Base-by-base conservation (phyloP, 2,888 invertebrate species). In the Rhaphigaster nebulosa region DNA sequence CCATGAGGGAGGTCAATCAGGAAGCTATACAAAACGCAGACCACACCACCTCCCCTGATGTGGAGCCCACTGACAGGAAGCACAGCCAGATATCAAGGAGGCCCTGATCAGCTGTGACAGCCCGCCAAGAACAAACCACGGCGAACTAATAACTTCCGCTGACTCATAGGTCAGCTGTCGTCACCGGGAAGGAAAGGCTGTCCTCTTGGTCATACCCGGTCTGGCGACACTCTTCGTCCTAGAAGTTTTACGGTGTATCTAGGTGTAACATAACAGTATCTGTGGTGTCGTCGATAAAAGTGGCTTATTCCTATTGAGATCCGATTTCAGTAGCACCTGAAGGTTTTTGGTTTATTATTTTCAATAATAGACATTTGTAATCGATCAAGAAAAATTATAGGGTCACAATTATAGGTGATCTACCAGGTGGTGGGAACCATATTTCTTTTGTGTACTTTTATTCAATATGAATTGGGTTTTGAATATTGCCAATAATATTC, bases 121-220 rank as follows among this genome's bases (percentile, higher is more conserved):
- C 38, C 38, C 76, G 41, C 38, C 76, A 34, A 38, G 41, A n/a
- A 84, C 45, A 45, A 84, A 84, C 70, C 80, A 45, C 41, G 29
- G 3, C 41, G 15, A n/a, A 84, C 45, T 84, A 84, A 84, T 84
- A 84, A 84, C 80, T 84, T 84, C 80, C 80, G 80, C 80, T 84
- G 80, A 84, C 80, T 84, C 80, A 84, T 45, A 84, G 80, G 80
- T 84, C 80, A 84, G 70, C 70, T 70, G 70, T 70, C 70, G 70
- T 34, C 70, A 34, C 34, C 23, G 1, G 34, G 60, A 29, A 60
- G 60, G 60, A 12, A n/a, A 23, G 70, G 29, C 15, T 34, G 15
- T 70, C 70, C 29, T 70, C 15, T 70, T 70, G 60, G 60, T 65
- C 60, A 65, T 4, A n/a, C n/a, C 29, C 60, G n/a, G 4, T 12